Evolutionary conservation across 1,140 invertebrate species (phyloP).

Genomic region (Drosophila grimshawi): DNA sequence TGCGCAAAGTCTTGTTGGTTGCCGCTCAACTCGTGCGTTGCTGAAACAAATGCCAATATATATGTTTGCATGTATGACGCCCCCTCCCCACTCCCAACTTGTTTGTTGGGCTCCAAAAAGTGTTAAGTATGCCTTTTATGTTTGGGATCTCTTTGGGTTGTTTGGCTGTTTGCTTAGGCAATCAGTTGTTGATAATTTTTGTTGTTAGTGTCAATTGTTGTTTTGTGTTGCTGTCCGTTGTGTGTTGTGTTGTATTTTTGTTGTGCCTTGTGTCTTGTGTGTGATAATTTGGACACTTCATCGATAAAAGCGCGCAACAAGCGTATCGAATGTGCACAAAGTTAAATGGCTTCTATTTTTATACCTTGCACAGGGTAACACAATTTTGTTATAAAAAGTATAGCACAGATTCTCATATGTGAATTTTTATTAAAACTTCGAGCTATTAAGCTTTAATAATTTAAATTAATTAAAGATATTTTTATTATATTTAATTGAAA

Average conservation of each 20-base stretch:
- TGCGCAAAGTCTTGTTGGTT: conserved; percentile 57
- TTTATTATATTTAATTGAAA: too few relatives aligned
- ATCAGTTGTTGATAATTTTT: conserved; percentile 80
- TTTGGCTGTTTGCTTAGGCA: conserved; percentile 68
- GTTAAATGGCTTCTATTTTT: conserved; percentile 55
- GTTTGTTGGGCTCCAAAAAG: conserved; percentile 82
- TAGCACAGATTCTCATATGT: too few relatives aligned
- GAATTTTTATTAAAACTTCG: too few relatives aligned
- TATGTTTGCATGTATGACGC: conserved; percentile 20
- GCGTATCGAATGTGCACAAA: conserved; percentile 53
- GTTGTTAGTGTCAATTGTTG: conserved; percentile 67
- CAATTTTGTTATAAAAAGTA: too few relatives aligned
- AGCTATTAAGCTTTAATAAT: neutral
- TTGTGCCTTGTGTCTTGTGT: conserved; percentile 45
- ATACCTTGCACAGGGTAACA: neutral
- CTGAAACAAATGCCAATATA: conserved; percentile 77
- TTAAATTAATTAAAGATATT: neutral
- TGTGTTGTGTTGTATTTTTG: conserved; percentile 37
- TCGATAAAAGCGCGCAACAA: conserved; percentile 76
- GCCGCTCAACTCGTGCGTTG: conserved; percentile 71
- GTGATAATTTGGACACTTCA: conserved; percentile 75
- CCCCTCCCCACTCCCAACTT: conserved; percentile 20
- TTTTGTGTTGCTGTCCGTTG: conserved; percentile 48
- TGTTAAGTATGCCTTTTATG: conserved; percentile 72
- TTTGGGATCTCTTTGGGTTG: conserved; percentile 44